Conservation (phyloP, 2,888 invertebrate species). For the Carterocephalus palaemon region DNA sequence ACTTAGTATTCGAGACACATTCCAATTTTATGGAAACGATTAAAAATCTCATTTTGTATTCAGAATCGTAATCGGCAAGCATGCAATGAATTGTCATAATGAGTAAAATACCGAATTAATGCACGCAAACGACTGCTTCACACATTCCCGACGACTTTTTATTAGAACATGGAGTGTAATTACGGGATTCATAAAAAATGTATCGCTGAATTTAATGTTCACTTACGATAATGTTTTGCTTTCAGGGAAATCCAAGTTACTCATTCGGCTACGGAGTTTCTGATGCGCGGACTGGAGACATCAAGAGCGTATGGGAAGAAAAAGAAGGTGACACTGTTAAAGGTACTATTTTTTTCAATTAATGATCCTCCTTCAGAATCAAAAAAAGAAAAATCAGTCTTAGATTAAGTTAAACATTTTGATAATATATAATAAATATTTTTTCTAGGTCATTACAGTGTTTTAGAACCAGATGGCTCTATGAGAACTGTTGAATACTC, state of each 20-base stretch:
- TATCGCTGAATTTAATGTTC: constrained; percentile 31
- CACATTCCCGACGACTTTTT: constrained; percentile 51
- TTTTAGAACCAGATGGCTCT: constrained; percentile 83
- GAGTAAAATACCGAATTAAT: constrained; percentile 61
- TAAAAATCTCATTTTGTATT: constrained; percentile 59
- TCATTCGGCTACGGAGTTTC: constrained; percentile 82
- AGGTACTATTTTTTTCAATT: constrained; percentile 47
- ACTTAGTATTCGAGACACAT: constrained; percentile 50
- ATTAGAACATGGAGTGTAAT: constrained; percentile 42
- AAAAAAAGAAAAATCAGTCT: not conserved
- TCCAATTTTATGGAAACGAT: constrained; percentile 62
- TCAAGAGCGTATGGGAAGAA: constrained; percentile 81
- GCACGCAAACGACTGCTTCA: constrained; percentile 64
- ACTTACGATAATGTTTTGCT: constrained; percentile 32
- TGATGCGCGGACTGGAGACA: constrained; percentile 79
- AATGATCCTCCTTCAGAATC: not conserved
- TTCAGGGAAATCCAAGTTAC: constrained; percentile 77
- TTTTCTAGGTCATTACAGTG: constrained; percentile 80
- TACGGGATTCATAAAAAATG: constrained; percentile 40
- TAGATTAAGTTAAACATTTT: constrained; percentile 5
- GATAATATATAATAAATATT: not conserved
- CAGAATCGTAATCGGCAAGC: constrained; percentile 56
- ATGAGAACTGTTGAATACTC: constrained; percentile 80
- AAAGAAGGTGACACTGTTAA: constrained; percentile 80
- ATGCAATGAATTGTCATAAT: constrained; percentile 63